A percentile compares a stretch with the other conserved stretches of the same genome.
Evolutionary conservation across 2,113 vertebrate genomes (phyloP).

Genomic region (Mesembrinibis cayennensis): DNA sequence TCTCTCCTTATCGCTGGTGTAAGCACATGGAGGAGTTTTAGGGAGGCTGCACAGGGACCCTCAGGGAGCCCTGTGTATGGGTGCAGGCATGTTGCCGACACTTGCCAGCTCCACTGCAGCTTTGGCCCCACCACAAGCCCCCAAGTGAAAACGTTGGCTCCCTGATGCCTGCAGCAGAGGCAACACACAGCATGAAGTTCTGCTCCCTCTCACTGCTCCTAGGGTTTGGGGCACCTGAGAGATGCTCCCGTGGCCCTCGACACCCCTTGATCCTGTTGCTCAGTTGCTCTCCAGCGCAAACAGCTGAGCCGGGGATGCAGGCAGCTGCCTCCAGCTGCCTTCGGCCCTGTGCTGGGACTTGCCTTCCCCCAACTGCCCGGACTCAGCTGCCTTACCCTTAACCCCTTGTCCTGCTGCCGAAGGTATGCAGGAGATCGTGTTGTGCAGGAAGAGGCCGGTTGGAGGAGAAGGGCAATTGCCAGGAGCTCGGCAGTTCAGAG

Average conservation of each 20-base stretch:
- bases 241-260: background rate
- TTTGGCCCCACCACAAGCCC: background rate
- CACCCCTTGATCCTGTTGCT: fast-evolving
- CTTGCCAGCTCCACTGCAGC: background rate
- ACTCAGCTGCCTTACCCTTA: background rate
- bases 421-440: slow-evolving; percentile 11
- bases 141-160: fast-evolving
- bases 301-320: background rate
- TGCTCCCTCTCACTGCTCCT: background rate
- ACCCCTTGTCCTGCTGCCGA: background rate
- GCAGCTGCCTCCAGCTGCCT: slow-evolving; percentile 43
- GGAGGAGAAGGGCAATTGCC: background rate
- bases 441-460: background rate
- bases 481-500: background rate
- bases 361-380: background rate
- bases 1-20: background rate
- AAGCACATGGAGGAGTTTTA: background rate
- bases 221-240: background rate
- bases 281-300: background rate
- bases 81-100: fast-evolving
- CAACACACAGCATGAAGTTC: background rate
- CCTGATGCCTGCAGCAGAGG: background rate
- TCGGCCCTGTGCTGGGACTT: background rate
- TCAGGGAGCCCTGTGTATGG: background rate
- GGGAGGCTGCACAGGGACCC: background rate